A percentile compares a stretch with the other conserved stretches of the same genome.
phyloP scores from a whole-genome alignment of 2,113 vertebrate genomes.

The Thymallus thymallus region DNA sequence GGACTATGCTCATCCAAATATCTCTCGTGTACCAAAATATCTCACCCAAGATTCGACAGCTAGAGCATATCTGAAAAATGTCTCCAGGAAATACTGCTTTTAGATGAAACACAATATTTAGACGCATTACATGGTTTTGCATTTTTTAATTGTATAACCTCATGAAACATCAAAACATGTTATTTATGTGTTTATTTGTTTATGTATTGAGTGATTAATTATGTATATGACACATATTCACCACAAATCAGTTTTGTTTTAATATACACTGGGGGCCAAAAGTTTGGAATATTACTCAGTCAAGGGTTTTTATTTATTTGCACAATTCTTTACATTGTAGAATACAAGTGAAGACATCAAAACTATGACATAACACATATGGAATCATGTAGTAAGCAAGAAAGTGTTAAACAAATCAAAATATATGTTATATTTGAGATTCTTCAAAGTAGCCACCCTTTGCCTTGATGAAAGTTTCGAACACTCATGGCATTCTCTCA shows the following conservation, averaged over 20 bases:
- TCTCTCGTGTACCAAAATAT: background rate
- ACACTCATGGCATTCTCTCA: too few relatives aligned
- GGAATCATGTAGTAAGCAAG: too few relatives aligned
- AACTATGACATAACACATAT: too few relatives aligned
- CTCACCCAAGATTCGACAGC: background rate
- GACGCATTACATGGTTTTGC: background rate
- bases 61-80: background rate
- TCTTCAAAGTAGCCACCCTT: too few relatives aligned
- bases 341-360: too few relatives aligned
- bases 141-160: background rate
- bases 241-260: background rate
- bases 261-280: too few relatives aligned
- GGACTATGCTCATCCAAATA: background rate
- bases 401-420: too few relatives aligned
- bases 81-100: background rate
- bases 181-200: background rate
- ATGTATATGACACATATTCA: background rate
- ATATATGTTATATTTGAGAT: too few relatives aligned
- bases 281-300: too few relatives aligned
- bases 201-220: background rate
- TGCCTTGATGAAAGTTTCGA: too few relatives aligned
- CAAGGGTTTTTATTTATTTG: too few relatives aligned
- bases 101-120: background rate
- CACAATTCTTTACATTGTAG: too few relatives aligned
- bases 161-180: background rate